Conservation (phyloP, 2,888 invertebrate genomes). For the Hesperia comma region DNA sequence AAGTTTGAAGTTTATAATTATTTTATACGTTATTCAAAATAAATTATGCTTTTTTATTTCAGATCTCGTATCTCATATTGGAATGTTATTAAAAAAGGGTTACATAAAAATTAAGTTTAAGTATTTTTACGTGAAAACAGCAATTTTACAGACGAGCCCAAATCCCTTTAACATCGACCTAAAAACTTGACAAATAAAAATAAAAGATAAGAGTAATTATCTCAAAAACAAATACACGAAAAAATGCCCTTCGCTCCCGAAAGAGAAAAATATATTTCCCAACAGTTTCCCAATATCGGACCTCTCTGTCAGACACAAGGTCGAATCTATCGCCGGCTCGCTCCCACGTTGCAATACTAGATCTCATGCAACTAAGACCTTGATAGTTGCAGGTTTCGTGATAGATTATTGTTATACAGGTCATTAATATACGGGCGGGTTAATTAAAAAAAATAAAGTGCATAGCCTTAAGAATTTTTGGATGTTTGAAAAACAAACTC, state of each 20-base stretch:
- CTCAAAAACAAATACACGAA: constrained; percentile 66
- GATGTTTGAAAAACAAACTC: constrained; percentile 19
- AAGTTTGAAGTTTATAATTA: no score
- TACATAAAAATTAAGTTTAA: neutral
- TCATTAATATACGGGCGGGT: constrained; percentile 69
- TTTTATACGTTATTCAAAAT: no score
- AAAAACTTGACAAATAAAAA: constrained; percentile 65
- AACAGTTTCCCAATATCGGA: constrained; percentile 77
- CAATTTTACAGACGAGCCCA: constrained; percentile 34
- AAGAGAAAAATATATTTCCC: constrained; percentile 82
- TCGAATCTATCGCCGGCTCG: constrained; percentile 62
- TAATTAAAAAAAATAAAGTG: constrained; percentile 51
- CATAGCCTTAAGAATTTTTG: constrained; percentile 36
- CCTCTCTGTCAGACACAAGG: constrained; percentile 74
- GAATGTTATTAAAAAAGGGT: neutral
- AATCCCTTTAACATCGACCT: constrained; percentile 67
- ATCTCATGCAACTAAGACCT: constrained; percentile 82
- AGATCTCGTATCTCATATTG: no score
- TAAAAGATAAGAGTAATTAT: constrained; percentile 53
- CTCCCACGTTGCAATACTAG: constrained; percentile 79
- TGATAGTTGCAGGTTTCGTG: constrained; percentile 83
- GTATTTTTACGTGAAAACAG: neutral
- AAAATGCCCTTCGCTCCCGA: constrained; percentile 79
- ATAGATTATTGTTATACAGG: constrained; percentile 81
- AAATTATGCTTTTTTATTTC: no score